Percentiles rank a stretch among this genome's conserved stretches.
phyloP scores from a whole-genome alignment of 2,888 invertebrate species.

The Drosophila crucigera region DNA sequence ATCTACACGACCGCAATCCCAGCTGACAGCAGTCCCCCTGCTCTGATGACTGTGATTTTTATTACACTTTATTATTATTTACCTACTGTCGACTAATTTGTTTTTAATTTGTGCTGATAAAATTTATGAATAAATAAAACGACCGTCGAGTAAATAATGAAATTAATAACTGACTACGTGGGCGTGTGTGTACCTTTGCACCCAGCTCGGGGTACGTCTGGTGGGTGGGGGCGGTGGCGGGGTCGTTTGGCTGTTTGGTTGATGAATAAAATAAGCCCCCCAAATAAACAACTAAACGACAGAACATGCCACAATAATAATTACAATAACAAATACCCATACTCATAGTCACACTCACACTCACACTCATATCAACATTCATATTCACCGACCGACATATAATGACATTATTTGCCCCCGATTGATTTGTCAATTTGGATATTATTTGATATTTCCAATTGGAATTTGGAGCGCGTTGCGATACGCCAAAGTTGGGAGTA shows the following conservation, averaged over 20 bases:
- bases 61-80: conserved; percentile 80
- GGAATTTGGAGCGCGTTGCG: conserved; percentile 30
- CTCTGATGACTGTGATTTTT: conserved; percentile 64
- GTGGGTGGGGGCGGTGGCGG: fast-evolving
- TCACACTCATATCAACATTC: not conserved
- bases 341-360: not conserved
- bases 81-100: conserved; percentile 81
- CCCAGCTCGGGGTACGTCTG: not conserved
- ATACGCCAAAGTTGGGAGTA: conserved; percentile 13
- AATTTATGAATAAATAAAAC: conserved; percentile 75
- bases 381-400: conserved; percentile 34
- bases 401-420: conserved; percentile 71
- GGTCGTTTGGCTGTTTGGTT: not conserved
- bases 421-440: conserved; percentile 79
- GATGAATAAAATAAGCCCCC: conserved; percentile 28
- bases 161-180: conserved; percentile 66
- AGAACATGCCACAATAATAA: conserved; percentile 63
- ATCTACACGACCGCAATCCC: not conserved
- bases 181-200: not conserved
- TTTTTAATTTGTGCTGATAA: conserved; percentile 82
- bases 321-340: conserved; percentile 55
- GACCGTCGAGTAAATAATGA: conserved; percentile 69
- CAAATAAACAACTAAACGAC: conserved; percentile 46
- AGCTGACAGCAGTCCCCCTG: not conserved
- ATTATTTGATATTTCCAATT: conserved; percentile 55